Base-by-base conservation (phyloP, 2,797 vertebrate species). In the Xenops minutus region DNA sequence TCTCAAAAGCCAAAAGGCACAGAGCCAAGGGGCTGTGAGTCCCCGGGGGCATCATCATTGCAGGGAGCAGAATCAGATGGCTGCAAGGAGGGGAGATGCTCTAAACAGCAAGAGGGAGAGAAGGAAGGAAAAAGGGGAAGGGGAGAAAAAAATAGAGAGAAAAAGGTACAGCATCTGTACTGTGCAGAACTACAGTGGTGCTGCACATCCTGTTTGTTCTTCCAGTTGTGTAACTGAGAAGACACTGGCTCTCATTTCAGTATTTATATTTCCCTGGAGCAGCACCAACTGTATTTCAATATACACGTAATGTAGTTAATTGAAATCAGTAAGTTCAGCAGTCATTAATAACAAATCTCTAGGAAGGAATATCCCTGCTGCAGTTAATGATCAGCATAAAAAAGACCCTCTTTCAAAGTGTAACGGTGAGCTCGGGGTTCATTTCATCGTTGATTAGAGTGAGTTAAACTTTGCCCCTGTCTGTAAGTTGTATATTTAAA, bases 241-340 rank as follows among this genome's bases (percentile, higher is more conserved):
- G 79, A 52, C 59, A 83, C 56, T 51, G 74, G 61, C 63, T 96
- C 95, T 97, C 88, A 61, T 86, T 93, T 95, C 90, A 77, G 94
- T 97, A 87, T 97, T 97, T 98, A 43, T 96, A 95, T 97, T 97
- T 97, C 97, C 96, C 97, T 2, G 41, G 96, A 97, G 97, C 91
- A 56, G 83, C 80, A 90, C 79, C 88, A 78, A 85, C 93, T 93
- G 94, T 80, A 90, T 96, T 97, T 98, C 97, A 97, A 91, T 95
- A 97, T 92, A 91, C 95, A 92, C 12, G 59, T 91, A 96, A 97
- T 1, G 0, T 55, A 55, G 93, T 97, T 98, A 98, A 98, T 96
- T 98, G 97, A 98, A 97, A 98, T 97, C 96, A 7, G 78, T 97
- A 97, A 97, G 97, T 98, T 97, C 96, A 96, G 95, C n/a, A 73